Conservation (phyloP, 23 tunicate genomes). For the Phallusia fumigata region DNA sequence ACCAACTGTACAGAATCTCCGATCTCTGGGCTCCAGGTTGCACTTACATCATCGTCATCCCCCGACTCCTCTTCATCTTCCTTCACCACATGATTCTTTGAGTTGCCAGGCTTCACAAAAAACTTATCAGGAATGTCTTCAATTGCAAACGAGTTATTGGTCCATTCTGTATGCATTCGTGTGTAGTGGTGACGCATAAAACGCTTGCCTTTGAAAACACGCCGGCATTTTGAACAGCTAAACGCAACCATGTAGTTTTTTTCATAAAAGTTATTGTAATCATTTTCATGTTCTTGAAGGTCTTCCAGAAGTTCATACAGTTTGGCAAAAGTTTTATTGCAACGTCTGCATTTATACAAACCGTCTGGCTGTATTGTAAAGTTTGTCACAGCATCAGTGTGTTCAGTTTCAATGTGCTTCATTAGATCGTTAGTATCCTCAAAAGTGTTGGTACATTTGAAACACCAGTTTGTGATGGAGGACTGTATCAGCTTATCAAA, state of each 20-base stretch:
- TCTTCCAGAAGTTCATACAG: not conserved
- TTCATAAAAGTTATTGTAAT: not conserved
- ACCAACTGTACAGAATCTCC: not conserved
- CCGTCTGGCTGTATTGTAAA: not conserved
- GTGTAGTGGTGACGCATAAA: conserved; percentile 30
- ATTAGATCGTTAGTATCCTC: not conserved
- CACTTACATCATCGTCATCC: not conserved
- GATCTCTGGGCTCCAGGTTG: not conserved
- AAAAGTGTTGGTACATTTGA: not conserved
- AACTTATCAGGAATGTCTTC: conserved; percentile 22
- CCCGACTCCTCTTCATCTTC: not conserved
- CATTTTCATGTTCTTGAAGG: conserved; percentile 11
- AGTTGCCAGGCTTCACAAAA: conserved; percentile 1
- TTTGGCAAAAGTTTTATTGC: not conserved
- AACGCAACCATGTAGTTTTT: conserved; percentile 13
- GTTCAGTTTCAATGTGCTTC: not conserved
- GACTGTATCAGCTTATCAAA: not conserved
- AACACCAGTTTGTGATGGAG: not conserved
- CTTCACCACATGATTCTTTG: not conserved
- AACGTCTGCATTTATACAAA: not conserved
- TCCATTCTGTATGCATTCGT: conserved; percentile 49
- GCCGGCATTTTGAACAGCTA: conserved; percentile 44
- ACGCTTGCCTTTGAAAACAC: conserved; percentile 28
- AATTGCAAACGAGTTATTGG: conserved; percentile 16
- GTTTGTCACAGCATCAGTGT: not conserved